phyloP scores from a whole-genome alignment of 2,113 vertebrate genomes.

The Pelusios castaneus region DNA sequence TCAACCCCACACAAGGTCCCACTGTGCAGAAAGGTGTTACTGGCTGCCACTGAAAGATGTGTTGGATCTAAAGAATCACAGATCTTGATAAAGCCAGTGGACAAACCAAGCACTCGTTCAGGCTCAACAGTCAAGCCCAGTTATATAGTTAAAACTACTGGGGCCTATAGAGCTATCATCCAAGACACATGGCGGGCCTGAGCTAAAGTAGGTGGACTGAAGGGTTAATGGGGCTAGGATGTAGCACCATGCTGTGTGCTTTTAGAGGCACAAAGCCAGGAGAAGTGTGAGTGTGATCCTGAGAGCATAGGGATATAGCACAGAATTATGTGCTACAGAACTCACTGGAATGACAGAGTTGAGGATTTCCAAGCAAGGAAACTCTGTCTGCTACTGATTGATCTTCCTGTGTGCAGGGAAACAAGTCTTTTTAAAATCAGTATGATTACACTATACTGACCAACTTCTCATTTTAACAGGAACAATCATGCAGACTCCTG shows the following conservation, averaged over 20 bases:
- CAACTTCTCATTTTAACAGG: background rate
- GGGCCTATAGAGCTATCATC: background rate
- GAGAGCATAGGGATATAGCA: background rate
- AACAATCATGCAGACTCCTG: background rate
- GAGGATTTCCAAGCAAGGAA: background rate
- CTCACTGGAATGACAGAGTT: background rate
- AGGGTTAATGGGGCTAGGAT: background rate
- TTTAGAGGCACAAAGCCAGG: background rate
- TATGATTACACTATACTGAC: background rate
- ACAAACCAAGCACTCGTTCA: background rate
- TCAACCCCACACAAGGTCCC: background rate
- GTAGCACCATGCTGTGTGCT: background rate
- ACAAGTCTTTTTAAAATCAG: background rate
- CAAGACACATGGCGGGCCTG: background rate
- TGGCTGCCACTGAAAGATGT: background rate
- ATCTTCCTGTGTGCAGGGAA: background rate
- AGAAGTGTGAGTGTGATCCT: background rate
- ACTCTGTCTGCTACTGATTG: background rate
- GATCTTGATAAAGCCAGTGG: background rate
- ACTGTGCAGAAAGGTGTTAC: background rate
- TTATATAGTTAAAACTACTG: background rate
- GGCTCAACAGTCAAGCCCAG: background rate
- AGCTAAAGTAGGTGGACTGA: background rate
- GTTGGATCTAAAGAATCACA: background rate
- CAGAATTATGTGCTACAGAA: background rate